Evolutionary conservation across 2,797 vertebrate genomes (phyloP).

Genomic region (Ctenopoma multispine): DNA sequence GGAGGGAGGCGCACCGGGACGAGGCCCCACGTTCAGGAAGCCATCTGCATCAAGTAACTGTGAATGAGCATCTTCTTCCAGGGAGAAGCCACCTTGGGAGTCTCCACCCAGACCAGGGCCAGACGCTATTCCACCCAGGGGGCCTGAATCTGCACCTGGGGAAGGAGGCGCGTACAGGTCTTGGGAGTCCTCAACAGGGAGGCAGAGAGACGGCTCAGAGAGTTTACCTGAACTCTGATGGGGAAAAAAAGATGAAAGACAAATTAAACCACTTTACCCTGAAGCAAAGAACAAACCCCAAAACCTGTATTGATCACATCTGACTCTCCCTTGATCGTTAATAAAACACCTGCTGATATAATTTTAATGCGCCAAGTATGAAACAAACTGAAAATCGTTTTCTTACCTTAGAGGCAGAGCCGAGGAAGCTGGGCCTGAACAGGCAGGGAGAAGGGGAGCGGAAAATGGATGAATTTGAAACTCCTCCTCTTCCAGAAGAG

Average conservation of each 20-base stretch:
- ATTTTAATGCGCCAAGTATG: background rate
- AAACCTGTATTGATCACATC: background rate
- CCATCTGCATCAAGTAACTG: constrained; percentile 97
- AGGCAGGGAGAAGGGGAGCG: constrained; percentile 94
- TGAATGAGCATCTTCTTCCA: constrained; percentile 96
- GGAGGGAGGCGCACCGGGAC: constrained; percentile 77
- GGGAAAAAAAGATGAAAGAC: background rate
- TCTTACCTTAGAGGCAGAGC: constrained; percentile 94
- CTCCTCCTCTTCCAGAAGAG: constrained; percentile 81
- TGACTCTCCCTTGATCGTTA: background rate
- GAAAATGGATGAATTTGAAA: constrained; percentile 80
- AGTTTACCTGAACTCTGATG: constrained; percentile 95
- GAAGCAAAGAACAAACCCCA: background rate
- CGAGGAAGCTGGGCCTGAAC: constrained; percentile 92
- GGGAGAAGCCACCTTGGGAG: constrained; percentile 90
- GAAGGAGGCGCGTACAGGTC: constrained; percentile 85
- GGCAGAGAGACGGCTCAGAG: constrained; percentile 93
- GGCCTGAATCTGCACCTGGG: constrained; percentile 84
- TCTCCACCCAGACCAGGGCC: constrained; percentile 83
- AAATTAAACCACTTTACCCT: background rate
- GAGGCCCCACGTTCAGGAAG: constrained; percentile 85
- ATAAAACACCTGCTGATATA: background rate
- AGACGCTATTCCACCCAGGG: constrained; percentile 70
- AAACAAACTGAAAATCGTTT: background rate
- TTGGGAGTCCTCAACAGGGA: constrained; percentile 90